Base-by-base conservation (phyloP, 2,113 vertebrate genomes). In the Ictalurus punctatus region DNA sequence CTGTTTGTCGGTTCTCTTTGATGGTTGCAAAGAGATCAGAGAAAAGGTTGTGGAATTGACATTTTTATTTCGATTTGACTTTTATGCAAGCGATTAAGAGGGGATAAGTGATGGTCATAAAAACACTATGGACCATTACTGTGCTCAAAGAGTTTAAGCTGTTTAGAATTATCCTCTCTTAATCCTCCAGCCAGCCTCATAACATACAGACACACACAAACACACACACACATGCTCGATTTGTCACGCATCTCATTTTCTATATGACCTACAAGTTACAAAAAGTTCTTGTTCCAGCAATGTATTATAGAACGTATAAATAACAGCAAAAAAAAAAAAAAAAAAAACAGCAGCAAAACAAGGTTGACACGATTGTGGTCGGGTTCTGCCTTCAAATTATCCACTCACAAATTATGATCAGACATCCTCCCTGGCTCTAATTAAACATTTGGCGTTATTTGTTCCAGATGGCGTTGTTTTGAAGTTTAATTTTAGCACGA, bases 391-490 rank as follows among this genome's bases (percentile, higher is more conserved):
- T 96, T 96, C 91, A 96, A 97, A 97, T 97, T 94, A 95, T 93
- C 95, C 94, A 91, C 91, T 91, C 90, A 92, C 94, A 95, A 96
- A 96, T 96, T 96, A 94, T 91, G 93, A 95, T 95, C 90, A 74
- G 93, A 91, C 91, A 94, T 92, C 95, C 95, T 94, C 94, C 91
- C 91, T 92, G 91, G 89, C 94, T 96, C 90, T 97, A 97, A 97
- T 97, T 97, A 97, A 97, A 95, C 90, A 81, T 92, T 91, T 93
- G 90, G 58, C 89, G 94, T 97, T 95, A 96, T 96, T 94, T 96
- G 92, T 97, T 97, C 97, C 97, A 97, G 95, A 97, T 93, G 93
- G 79, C 90, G 92, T 91, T 92, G 93, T 93, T 91, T 92, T 91
- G 87, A 87, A 90, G 93, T 94, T 94, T 93, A 93, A 92, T 93